Conservation (phyloP, 2,888 invertebrate genomes). For the Acleris cristana region DNA sequence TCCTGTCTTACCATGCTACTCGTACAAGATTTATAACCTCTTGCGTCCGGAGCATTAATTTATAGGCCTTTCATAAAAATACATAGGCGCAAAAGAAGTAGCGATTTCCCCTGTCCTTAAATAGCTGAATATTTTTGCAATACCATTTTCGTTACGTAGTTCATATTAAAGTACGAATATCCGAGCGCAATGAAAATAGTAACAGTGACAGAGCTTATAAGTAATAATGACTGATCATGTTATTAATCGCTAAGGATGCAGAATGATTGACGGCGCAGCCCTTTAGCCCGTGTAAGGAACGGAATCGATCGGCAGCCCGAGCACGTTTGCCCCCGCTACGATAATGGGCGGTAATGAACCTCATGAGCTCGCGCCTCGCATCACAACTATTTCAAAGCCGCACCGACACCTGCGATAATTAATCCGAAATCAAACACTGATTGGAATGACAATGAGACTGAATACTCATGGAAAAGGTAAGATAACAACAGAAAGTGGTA, state of each 20-base stretch:
- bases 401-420: slow-evolving; percentile 59
- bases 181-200: not conserved
- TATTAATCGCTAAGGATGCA: slow-evolving; percentile 30
- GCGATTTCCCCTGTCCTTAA: slow-evolving; percentile 10
- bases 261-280: slow-evolving; percentile 52
- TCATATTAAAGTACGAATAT: too few species aligned
- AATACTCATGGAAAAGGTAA: not conserved
- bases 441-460: slow-evolving; percentile 27
- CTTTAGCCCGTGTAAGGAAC: slow-evolving; percentile 47
- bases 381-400: slow-evolving; percentile 60
- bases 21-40: slow-evolving; percentile 55
- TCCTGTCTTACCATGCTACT: slow-evolving; percentile 45
- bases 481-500: not conserved
- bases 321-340: slow-evolving; percentile 65
- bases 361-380: slow-evolving; percentile 59
- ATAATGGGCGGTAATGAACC: slow-evolving; percentile 73
- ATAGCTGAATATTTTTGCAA: not conserved
- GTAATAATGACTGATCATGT: slow-evolving; percentile 13
- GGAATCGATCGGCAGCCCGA: slow-evolving; percentile 54
- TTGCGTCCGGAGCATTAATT: slow-evolving; percentile 50
- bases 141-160: too few species aligned
- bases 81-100: slow-evolving; percentile 24
- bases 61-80: slow-evolving; percentile 34
- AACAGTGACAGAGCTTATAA: not conserved
- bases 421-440: slow-evolving; percentile 50